Conservation (phyloP, 1,140 invertebrate species). For the Elysia chlorotica region DNA sequence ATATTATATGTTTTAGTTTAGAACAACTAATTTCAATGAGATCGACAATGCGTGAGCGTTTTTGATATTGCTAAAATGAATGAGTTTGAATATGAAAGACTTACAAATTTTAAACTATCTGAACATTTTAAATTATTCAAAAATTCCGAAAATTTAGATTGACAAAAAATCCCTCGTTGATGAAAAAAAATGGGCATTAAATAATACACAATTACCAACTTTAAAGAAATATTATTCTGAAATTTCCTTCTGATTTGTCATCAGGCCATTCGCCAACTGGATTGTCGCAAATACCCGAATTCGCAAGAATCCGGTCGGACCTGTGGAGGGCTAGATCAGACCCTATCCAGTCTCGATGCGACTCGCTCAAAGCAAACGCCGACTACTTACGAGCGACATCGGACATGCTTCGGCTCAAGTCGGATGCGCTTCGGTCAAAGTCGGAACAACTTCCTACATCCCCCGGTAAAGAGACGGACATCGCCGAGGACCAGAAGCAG, state of each 20-base stretch:
- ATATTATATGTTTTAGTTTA: no score
- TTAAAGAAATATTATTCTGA: background rate
- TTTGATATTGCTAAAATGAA: no score
- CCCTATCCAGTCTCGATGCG: slow-evolving; percentile 20
- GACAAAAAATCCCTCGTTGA: background rate
- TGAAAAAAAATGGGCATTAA: background rate
- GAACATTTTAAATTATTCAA: background rate
- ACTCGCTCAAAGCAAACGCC: slow-evolving; percentile 17
- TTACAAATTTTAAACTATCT: no score
- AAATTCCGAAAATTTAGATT: background rate
- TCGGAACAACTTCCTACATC: slow-evolving; percentile 7
- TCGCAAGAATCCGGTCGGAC: background rate
- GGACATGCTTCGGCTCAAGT: slow-evolving; percentile 16
- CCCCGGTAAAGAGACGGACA: background rate
- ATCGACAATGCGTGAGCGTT: no score
- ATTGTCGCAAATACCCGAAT: slow-evolving; percentile 15
- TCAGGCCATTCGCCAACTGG: slow-evolving; percentile 11
- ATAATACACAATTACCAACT: background rate
- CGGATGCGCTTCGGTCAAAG: slow-evolving; percentile 16
- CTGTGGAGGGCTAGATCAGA: slow-evolving; percentile 16
- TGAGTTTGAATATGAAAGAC: no score
- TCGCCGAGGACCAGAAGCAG: background rate
- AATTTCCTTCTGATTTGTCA: background rate
- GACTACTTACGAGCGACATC: slow-evolving; percentile 20
- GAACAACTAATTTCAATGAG: no score